These are phyloP conservation scores for Cryptomyrus ogoouensis DNA, from an alignment of 2,113 vertebrate genomes.

Conservation along the genomic window DNA sequence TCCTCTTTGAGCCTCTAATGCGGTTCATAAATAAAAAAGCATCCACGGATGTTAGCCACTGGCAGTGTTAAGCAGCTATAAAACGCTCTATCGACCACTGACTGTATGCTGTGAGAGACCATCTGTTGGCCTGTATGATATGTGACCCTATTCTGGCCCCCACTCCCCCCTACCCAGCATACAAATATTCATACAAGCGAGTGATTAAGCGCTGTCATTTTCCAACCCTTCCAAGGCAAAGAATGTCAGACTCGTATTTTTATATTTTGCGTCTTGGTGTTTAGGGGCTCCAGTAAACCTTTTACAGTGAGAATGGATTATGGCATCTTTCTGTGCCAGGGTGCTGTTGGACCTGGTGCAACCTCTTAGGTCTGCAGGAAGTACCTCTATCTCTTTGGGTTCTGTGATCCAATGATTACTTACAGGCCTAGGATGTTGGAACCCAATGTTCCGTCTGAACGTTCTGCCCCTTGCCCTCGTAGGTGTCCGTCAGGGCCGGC, in stretches of 20 bases:
- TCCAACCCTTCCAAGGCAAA: not conserved
- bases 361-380: not conserved
- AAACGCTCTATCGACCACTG: conserved; percentile 14
- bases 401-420: not conserved
- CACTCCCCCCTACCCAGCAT: not conserved
- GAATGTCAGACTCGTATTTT: not conserved
- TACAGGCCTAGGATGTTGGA: not conserved
- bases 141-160: conserved; percentile 1
- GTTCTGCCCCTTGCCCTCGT: conserved; percentile 2
- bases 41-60: conserved; percentile 1
- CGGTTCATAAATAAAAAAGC: conserved; percentile 18
- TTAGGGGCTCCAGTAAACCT: not conserved
- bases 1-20: not conserved
- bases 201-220: not conserved
- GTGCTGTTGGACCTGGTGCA: not conserved
- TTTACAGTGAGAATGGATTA: not conserved
- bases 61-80: conserved; percentile 6
- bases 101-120: not conserved
- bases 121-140: not conserved
- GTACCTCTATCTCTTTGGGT: not conserved
- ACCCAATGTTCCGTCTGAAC: not conserved
- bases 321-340: not conserved
- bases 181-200: not conserved
- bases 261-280: not conserved
- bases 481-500: conserved; percentile 80